Evolutionary conservation across 2,888 invertebrate genomes (phyloP), one percentile per base, ranked within the genome.

Genomic region (Parascotia fuliginaria): DNA sequence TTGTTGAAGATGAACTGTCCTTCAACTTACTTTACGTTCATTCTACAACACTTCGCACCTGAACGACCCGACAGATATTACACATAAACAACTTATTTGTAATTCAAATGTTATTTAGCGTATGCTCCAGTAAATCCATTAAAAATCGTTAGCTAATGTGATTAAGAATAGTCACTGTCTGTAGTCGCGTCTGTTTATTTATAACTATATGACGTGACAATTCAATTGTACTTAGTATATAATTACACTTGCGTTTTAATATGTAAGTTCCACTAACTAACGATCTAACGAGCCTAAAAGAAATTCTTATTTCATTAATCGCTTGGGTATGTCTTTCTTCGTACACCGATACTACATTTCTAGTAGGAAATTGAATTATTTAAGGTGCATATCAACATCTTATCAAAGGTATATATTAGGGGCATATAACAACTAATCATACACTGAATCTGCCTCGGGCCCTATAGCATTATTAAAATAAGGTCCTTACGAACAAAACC

Each of bases 11-110:
- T 60, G 57, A 65, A 60, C 39, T 48, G 67, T 60, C 73, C 73
- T 75, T 76, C 73, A 75, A 75, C 73, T 69, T 64, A 32, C 11
- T 47, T 54, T 62, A 68, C 64, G 66, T 73, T 70, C 58, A 67
- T 59, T 64, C 56, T 37, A 60, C 52, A 53, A 45, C 34, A 53
- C 37, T 57, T 62, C 32, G 59, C 60, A 63, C 63, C 56, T 59
- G 60, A 64, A 40, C 51, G 39, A 40, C 46, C 55, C 55, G 42
- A 63, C 65, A 57, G 47, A 32, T 55, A 61, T 55, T 48, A 52
- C 43, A 45, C 44, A 49, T 45, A 45, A 51, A 47, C 42, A 59
- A 60, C 47, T 49, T 47, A 61, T 68, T 71, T 72, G 64, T 59
- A 60, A 70, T 70, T 66, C 65, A 55, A 66, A 68, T 69, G 39